Evolutionary conservation across 1,140 invertebrate species (phyloP), one percentile per base, ranked within the genome.

Genomic region (Lethocerus indicus): DNA sequence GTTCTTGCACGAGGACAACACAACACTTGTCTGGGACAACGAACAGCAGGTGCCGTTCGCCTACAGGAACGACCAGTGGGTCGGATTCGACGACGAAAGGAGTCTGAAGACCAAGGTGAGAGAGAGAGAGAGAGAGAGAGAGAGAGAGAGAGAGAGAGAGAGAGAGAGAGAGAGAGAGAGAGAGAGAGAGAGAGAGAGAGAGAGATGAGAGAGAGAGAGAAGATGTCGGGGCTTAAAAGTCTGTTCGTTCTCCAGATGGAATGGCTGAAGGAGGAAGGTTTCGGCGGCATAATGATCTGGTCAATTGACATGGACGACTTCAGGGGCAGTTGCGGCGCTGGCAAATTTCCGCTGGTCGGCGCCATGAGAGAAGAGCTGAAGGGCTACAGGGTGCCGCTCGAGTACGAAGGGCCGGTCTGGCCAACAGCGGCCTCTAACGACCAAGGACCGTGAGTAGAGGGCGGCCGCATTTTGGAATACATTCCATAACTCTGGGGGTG

Each of bases 201-300:
- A n/a, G n/a, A n/a, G n/a, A n/a, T n/a, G n/a, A n/a, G n/a, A n/a
- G n/a, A n/a, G n/a, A n/a, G n/a, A n/a, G n/a, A n/a, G n/a, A n/a
- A n/a, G n/a, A n/a, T n/a, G n/a, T n/a, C n/a, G n/a, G n/a, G n/a
- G n/a, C n/a, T 16, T 32, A 32, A 32, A 32, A 12, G 25, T 40
- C 28, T 37, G 16, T 32, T 18, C 23, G 36, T 40, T 51, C 43
- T 64, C 25, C 57, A 96, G 89, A 87, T 89, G 73, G 78, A 81
- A 41, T 98, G 90, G 88, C 69, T 96, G 36, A 91, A 88, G 61
- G 82, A 91, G 60, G 81, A 90, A 71, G 85, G 86, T 13, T 90
- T 93, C 57, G 90, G 90, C 41, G 94, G 94, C 23, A 87, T 93
- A 14, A 96, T 97, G 89, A 83, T 97, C 13, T 97, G 92, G 91